Percentiles rank a stretch among this genome's conserved stretches.
Conservation (phyloP, 2,888 invertebrate genomes). For the Epinotia brunnichana region DNA sequence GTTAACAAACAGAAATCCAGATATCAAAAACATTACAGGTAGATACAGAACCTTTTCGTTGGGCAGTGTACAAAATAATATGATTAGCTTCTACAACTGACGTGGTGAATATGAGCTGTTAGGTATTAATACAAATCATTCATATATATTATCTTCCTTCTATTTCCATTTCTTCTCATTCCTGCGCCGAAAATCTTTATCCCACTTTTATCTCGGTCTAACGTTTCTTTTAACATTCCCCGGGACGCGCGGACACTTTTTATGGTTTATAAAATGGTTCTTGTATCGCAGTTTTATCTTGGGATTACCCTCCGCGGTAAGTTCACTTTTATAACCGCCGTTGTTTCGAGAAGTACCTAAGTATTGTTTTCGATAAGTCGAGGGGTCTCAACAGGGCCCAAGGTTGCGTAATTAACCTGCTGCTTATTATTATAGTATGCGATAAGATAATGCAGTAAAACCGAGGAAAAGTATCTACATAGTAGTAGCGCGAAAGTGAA, state of each 20-base stretch:
- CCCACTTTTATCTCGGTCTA: conserved; percentile 19
- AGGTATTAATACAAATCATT: too few species aligned
- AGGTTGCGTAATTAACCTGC: not conserved
- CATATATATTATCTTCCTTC: not conserved
- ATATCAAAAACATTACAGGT: too few species aligned
- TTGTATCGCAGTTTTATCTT: conserved; percentile 42
- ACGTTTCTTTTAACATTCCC: conserved; percentile 18
- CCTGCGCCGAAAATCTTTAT: not conserved
- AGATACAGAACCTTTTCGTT: too few species aligned
- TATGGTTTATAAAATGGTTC: conserved; percentile 42
- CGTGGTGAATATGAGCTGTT: too few species aligned
- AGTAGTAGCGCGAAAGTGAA: too few species aligned
- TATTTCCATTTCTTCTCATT: conserved; percentile 14
- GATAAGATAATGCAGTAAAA: not conserved
- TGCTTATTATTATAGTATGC: not conserved
- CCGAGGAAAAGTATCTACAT: not conserved
- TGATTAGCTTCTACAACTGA: too few species aligned
- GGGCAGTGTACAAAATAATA: too few species aligned
- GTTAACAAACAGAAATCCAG: too few species aligned
- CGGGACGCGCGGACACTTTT: conserved; percentile 29
- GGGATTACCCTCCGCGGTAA: conserved; percentile 21
- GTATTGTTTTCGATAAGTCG: conserved; percentile 27
- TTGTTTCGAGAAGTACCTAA: conserved; percentile 3
- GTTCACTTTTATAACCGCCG: conserved; percentile 32
- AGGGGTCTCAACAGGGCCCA: not conserved